These are phyloP conservation scores for Lampris megalopsis DNA, from an alignment of 2,113 vertebrate species.

Conservation along the genomic window DNA sequence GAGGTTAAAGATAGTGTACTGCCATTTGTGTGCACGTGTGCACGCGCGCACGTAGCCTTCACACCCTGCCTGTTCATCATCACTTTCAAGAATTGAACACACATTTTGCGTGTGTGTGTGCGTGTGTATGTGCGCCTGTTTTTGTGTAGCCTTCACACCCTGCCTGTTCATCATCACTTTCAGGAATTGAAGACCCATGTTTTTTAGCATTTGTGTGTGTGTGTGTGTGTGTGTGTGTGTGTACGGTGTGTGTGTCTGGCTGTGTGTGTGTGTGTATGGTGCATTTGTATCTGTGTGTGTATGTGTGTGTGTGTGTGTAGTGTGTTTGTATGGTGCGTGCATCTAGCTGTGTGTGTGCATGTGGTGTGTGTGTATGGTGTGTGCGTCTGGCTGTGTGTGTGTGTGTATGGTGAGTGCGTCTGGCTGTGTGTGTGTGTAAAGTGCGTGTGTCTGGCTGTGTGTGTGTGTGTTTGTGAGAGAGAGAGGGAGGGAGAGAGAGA, in stretches of 20 bases:
- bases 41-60: conserved; percentile 4
- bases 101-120: conserved; percentile 52
- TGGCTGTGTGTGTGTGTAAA: too few relatives aligned
- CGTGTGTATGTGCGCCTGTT: conserved; percentile 3
- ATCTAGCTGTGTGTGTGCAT: too few relatives aligned
- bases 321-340: too few relatives aligned
- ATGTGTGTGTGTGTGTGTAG: too few relatives aligned
- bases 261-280: background rate
- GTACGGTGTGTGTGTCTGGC: conserved; percentile 29
- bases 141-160: conserved; percentile 20
- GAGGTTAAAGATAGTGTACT: conserved; percentile 71
- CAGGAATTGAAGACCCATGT: conserved; percentile 58
- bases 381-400: too few relatives aligned
- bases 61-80: conserved; percentile 60
- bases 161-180: conserved; percentile 65
- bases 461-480: too few relatives aligned
- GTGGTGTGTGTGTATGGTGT: too few relatives aligned
- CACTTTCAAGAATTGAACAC: conserved; percentile 59
- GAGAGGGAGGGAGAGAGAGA: too few relatives aligned
- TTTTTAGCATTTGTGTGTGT: conserved; percentile 7
- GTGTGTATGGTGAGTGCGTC: too few relatives aligned
- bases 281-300: too few relatives aligned
- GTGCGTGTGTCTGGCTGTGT: too few relatives aligned
- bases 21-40: conserved; percentile 28
- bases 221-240: conserved; percentile 4